These are phyloP conservation scores for Anorthoa munda DNA, from an alignment of 2,888 invertebrate genomes.

Conservation along the genomic window DNA sequence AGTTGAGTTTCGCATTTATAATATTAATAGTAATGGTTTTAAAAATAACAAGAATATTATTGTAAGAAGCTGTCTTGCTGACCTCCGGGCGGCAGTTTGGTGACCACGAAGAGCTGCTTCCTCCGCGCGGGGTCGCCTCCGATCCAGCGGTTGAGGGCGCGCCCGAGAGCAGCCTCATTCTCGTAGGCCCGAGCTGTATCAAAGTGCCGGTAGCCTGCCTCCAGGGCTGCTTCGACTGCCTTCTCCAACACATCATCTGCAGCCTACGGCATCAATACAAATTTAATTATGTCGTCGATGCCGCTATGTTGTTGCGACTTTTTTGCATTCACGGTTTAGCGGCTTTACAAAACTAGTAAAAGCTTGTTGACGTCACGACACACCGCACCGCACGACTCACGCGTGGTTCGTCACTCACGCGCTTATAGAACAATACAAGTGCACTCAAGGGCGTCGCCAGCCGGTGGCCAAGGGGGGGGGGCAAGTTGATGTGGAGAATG, in stretches of 20 bases:
- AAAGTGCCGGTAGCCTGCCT: slow-evolving; percentile 95
- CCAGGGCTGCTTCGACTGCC: slow-evolving; percentile 93
- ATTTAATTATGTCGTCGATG: neutral
- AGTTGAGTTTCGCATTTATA: too few species aligned
- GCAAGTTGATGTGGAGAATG: too few species aligned
- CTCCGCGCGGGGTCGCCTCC: slow-evolving; percentile 92
- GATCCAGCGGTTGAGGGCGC: slow-evolving; percentile 93
- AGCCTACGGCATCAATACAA: slow-evolving; percentile 85
- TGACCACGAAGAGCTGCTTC: slow-evolving; percentile 96
- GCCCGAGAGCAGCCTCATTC: slow-evolving; percentile 94
- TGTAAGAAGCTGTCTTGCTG: slow-evolving; percentile 48
- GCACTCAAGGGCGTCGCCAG: too few species aligned
- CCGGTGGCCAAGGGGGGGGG: too few species aligned
- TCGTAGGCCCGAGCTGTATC: slow-evolving; percentile 95
- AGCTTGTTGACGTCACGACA: too few species aligned
- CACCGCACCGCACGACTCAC: too few species aligned
- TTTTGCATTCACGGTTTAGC: too few species aligned
- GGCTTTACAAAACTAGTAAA: too few species aligned
- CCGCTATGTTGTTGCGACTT: too few species aligned
- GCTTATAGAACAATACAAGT: too few species aligned
- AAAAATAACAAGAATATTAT: neutral
- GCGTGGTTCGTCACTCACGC: too few species aligned
- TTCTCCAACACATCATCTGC: slow-evolving; percentile 92
- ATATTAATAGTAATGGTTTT: too few species aligned
- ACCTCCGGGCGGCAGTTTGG: slow-evolving; percentile 94